A percentile compares a stretch with the other conserved stretches of the same genome.
Evolutionary conservation across 35 echinoderm and acorn worm species (phyloP).

Genomic region (Lytechinus pictus): DNA sequence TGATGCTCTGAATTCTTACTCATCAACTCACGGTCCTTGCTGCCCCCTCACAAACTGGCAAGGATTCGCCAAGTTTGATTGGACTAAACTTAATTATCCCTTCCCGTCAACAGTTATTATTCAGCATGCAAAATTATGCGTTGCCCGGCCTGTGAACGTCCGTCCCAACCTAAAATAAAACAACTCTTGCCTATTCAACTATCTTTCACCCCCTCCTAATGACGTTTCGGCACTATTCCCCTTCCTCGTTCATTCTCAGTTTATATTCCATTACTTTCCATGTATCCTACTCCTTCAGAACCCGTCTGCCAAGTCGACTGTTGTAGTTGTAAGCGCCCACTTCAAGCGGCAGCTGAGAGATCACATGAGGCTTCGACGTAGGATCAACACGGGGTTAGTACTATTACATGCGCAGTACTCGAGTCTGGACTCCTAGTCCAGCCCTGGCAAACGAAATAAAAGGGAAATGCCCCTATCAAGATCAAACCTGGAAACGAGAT

Average conservation of each 20-base stretch:
- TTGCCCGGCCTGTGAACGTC: background rate
- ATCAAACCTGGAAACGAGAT: background rate
- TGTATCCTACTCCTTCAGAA: background rate
- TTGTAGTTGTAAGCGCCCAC: background rate
- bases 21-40: constrained; percentile 14
- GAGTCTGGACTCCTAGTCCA: background rate
- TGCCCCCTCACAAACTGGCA: background rate
- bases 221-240: background rate
- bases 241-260: background rate
- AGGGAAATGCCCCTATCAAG: background rate
- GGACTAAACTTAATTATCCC: constrained; percentile 28
- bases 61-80: background rate
- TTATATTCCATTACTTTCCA: background rate
- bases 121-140: constrained; percentile 17
- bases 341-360: background rate
- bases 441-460: background rate
- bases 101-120: constrained; percentile 39
- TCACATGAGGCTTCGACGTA: background rate
- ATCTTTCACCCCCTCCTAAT: background rate
- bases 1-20: background rate
- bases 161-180: background rate
- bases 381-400: background rate
- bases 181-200: background rate
- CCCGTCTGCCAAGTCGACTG: background rate
- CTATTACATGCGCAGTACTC: background rate